Base-by-base conservation (phyloP, 1,140 invertebrate genomes). In the Cotesia glomerata region DNA sequence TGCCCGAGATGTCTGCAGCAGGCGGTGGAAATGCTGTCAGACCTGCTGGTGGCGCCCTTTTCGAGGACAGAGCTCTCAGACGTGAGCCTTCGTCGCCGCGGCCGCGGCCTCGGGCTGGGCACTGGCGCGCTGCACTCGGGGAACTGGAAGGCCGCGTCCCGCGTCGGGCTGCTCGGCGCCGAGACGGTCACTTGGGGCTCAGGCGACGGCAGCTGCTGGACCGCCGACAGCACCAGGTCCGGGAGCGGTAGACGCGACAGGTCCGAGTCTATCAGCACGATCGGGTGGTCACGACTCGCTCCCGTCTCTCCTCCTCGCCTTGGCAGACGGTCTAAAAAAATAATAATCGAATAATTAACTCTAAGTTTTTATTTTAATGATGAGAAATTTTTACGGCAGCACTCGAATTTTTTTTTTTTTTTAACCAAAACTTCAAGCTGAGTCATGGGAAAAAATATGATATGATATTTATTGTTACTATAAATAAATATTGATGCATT, bases 111-210 rank as follows among this genome's bases (percentile, higher is more conserved):
- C 11, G 86, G 86, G 61, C 82, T 87, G 1, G 86, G 86, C 56
- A 84, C 77, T 18, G 86, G 85, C 36, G 77, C 73, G 67, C 75
- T 85, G 73, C 80, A 83, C 75, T 87, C 86, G n/a, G 86, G 86
- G 45, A 87, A 87, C 74, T 87, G 86, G 62, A 87, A 87, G 11
- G 86, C 83, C 2, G 82, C 85, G 68, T 87, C 85, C 63, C 85
- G 79, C 26, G 85, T 87, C 5, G 86, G 86, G 68, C 86, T 86
- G 77, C 81, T 86, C 0, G 86, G 85, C 18, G 85, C 86, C 16
- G 86, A 86, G 45, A 84, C 85, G 39, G 85, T 86, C 5, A 86
- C 86, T 73, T 85, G 85, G 9, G 85, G 85, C 51, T 82, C 73
- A 16, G 81, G 74, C 1, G 80, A 74, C 18, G 84, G 86, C 72